Evolutionary conservation across 2,888 invertebrate species (phyloP).

Genomic region (Crepidodera aurea): DNA sequence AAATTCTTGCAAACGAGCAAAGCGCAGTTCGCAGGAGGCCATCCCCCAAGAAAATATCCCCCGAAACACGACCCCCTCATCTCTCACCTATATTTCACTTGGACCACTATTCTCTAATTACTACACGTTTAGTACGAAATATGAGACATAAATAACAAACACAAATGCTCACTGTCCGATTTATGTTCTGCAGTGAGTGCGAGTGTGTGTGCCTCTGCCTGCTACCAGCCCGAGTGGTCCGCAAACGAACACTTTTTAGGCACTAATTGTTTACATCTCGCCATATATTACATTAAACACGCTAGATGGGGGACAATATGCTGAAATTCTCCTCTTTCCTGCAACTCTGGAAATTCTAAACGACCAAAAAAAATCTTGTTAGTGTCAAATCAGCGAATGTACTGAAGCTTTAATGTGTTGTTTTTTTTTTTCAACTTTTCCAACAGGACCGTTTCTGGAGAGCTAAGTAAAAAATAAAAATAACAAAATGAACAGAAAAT

Average conservation of each 20-base stretch:
- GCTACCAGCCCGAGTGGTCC: conserved; percentile 45
- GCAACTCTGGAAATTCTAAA: neutral
- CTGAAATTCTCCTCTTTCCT: conserved; percentile 23
- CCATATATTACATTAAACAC: conserved; percentile 48
- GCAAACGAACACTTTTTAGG: conserved; percentile 51
- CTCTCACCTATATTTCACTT: conserved; percentile 60
- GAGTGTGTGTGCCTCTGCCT: conserved; percentile 44
- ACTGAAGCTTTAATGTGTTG: too few species aligned
- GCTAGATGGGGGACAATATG: conserved; percentile 33
- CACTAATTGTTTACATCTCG: conserved; percentile 51
- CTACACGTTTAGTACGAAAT: conserved; percentile 62
- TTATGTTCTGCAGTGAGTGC: conserved; percentile 48
- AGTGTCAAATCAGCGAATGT: neutral
- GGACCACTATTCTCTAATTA: conserved; percentile 63
- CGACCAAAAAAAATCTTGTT: neutral
- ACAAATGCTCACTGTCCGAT: conserved; percentile 61
- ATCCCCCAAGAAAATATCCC: conserved; percentile 9
- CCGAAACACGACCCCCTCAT: conserved; percentile 39
- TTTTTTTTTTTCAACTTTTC: too few species aligned
- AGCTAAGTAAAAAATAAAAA: too few species aligned
- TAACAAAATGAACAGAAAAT: too few species aligned
- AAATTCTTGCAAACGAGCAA: neutral
- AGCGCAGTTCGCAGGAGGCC: neutral
- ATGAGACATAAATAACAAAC: conserved; percentile 62
- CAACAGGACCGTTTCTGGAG: too few species aligned